Evolutionary conservation across 2,113 vertebrate species (phyloP).

Genomic region (Xyliphius kryptos): DNA sequence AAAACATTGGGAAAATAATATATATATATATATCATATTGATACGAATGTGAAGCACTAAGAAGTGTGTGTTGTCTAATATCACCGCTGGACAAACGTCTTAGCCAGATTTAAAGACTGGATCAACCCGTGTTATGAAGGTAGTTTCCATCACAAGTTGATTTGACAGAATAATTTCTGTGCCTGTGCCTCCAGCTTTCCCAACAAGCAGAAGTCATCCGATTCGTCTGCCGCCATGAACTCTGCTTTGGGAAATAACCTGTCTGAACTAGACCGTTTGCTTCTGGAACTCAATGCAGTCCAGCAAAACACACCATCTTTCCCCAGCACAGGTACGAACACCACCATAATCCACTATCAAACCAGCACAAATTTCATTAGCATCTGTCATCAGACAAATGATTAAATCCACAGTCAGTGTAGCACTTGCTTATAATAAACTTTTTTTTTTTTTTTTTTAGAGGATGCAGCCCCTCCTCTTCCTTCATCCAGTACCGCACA

Average conservation of each 20-base stretch:
- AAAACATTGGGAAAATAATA: too few relatives aligned
- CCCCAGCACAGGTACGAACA: constrained; percentile 71
- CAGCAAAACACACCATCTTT: constrained; percentile 78
- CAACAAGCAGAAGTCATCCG: constrained; percentile 89
- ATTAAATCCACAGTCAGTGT: too few relatives aligned
- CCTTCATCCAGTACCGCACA: constrained; percentile 70
- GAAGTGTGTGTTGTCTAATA: too few relatives aligned
- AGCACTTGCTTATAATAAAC: too few relatives aligned
- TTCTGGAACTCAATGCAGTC: constrained; percentile 90
- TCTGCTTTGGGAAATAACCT: constrained; percentile 88
- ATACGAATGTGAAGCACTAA: too few relatives aligned
- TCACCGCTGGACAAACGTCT: too few relatives aligned
- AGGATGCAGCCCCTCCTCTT: constrained; percentile 63
- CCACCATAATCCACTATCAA: not conserved
- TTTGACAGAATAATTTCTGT: not conserved
- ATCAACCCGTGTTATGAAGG: too few relatives aligned
- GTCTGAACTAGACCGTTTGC: constrained; percentile 89
- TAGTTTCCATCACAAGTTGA: not conserved
- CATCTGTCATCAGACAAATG: too few relatives aligned
- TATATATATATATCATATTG: too few relatives aligned
- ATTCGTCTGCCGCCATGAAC: constrained; percentile 82
- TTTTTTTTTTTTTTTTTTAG: constrained; percentile 44
- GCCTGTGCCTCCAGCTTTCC: constrained; percentile 74
- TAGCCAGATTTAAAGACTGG: too few relatives aligned
- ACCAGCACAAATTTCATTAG: not conserved